Base-by-base conservation (phyloP, 2,797 vertebrate species). In the Sciurus vulgaris region DNA sequence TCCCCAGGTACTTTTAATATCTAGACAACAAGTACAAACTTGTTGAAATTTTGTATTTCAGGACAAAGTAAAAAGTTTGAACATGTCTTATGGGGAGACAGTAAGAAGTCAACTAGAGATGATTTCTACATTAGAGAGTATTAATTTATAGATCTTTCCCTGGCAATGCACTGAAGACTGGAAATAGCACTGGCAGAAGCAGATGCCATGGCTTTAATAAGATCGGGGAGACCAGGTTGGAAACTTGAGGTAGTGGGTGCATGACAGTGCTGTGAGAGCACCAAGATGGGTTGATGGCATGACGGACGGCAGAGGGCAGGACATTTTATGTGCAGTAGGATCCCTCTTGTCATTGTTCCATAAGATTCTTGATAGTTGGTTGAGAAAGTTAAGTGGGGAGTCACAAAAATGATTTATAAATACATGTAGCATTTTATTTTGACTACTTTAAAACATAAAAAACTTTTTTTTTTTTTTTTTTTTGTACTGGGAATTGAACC, bases 371-470 rank as follows among this genome's bases (percentile, higher is more conserved):
- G 7, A 61, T 86, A 76, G 44, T 54, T 92, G 12, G 3, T 44
- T 72, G 89, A 89, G 28, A 92, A 89, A 79, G 41, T 83, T 90
- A 93, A 82, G 10, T 81, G 12, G 38, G 38, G 26, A 92, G 69
- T 95, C 35, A 82, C 47, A 89, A 89, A 90, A 90, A 35, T 83
- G 41, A 87, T 89, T 70, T 26, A 56, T 63, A 87, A 85, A 73
- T 96, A 49, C 30, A 78, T 65, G 33, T 33, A 56, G 8, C 30
- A 35, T 92, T 95, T 81, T 61, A 93, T 82, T 61, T 95, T 92
- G 88, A 81, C 38, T 38, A 38, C 38, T 59, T 85, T 91, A 79
- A 92, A 82, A 79, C 28, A 65, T 26, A 56, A 56, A 56, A 2
- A 38, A 4, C 38, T 22, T 56, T 56, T 22, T 54, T 54, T 54